Percentiles rank a stretch among this genome's conserved stretches.
phyloP scores from a whole-genome alignment of 2,797 vertebrate species.

The Falco cherrug region DNA sequence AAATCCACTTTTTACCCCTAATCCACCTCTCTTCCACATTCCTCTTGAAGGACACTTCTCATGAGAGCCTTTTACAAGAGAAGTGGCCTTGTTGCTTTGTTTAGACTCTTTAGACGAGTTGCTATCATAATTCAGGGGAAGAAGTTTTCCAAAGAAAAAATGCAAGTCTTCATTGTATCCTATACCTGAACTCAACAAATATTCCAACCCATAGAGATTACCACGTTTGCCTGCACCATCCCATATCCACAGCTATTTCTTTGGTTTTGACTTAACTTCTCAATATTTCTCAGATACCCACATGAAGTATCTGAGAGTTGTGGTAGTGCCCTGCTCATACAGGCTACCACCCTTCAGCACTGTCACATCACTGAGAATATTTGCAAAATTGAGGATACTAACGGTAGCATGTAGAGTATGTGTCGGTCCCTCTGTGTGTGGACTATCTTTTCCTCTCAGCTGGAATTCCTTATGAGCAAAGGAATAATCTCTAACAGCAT shows the following conservation, averaged over 20 bases:
- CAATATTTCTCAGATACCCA: neutral
- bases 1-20: conserved; percentile 9
- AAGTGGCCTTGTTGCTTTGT: neutral
- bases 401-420: neutral
- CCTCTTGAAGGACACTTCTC: conserved; percentile 5
- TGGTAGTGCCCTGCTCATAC: neutral
- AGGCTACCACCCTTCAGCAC: neutral
- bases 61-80: neutral
- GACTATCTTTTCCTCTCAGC: neutral
- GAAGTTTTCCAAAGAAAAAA: neutral
- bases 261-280: neutral
- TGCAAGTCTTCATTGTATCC: neutral
- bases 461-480: neutral
- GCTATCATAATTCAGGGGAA: neutral
- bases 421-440: neutral
- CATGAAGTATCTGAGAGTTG: neutral
- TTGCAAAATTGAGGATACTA: neutral
- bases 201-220: neutral
- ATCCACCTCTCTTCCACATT: neutral
- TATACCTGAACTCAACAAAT: neutral
- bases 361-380: neutral
- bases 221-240: neutral
- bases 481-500: neutral
- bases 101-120: neutral
- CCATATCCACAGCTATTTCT: neutral